These are phyloP conservation scores for Molanna angustata DNA, from an alignment of 2,888 invertebrate genomes.

Conservation along the genomic window DNA sequence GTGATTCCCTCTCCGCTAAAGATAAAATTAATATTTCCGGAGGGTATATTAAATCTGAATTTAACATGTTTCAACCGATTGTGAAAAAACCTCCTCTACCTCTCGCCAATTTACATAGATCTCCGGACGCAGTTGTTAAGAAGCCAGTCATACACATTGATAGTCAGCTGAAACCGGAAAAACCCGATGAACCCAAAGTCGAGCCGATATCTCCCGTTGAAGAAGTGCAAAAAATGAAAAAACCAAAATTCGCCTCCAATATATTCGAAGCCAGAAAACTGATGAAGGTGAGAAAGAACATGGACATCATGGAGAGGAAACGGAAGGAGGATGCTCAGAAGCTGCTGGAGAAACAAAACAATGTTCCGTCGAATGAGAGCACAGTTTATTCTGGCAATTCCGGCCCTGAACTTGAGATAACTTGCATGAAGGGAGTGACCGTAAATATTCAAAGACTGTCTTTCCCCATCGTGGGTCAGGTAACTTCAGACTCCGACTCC, in stretches of 20 bases:
- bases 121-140: conserved; percentile 15
- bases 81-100: conserved; percentile 21
- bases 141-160: conserved; percentile 31
- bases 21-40: conserved; percentile 37
- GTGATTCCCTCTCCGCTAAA: conserved; percentile 47
- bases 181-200: background rate
- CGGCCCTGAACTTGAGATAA: conserved; percentile 52
- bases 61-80: conserved; percentile 31
- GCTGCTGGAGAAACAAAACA: conserved; percentile 51
- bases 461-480: background rate
- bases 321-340: conserved; percentile 53
- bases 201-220: background rate
- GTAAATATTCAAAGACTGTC: conserved; percentile 3
- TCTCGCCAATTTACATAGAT: conserved; percentile 12
- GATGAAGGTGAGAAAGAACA: conserved; percentile 64
- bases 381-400: conserved; percentile 52
- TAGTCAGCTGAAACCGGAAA: conserved; percentile 24
- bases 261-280: conserved; percentile 63
- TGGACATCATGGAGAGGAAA: conserved; percentile 60
- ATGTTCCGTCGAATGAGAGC: conserved; percentile 50
- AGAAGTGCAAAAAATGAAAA: conserved; percentile 46
- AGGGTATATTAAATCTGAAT: conserved; percentile 30
- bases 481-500: conserved; percentile 2
- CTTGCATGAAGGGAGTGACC: conserved; percentile 37
- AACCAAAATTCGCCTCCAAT: conserved; percentile 68